Evolutionary conservation across 2,113 vertebrate species (phyloP).

Genomic region (Cathartes aura): DNA sequence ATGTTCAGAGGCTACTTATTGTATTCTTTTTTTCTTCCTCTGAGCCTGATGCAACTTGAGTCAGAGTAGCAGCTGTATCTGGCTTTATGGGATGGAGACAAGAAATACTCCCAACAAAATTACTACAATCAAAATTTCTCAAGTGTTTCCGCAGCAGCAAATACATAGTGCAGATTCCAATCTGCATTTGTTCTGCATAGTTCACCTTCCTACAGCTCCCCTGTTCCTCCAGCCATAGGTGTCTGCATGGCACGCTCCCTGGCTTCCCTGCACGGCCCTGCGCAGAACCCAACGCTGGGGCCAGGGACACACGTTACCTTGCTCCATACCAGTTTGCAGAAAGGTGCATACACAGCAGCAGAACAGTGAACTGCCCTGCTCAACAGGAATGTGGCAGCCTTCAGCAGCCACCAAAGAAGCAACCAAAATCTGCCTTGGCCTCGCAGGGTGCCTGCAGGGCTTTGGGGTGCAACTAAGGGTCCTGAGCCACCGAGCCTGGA

Average conservation of each 20-base stretch:
- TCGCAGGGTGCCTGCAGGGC: neutral
- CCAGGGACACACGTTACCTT: neutral
- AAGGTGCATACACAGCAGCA: neutral
- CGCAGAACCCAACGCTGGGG: neutral
- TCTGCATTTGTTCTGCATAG: neutral
- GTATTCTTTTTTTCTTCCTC: neutral
- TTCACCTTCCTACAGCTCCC: neutral
- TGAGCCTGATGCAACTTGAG: neutral
- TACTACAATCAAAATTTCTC: neutral
- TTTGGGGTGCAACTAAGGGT: neutral
- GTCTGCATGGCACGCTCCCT: neutral
- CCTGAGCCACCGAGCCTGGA: neutral
- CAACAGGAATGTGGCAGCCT: neutral
- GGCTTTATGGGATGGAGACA: neutral
- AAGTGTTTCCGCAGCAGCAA: neutral
- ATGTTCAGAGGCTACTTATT: neutral
- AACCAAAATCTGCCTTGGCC: neutral
- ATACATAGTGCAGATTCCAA: neutral
- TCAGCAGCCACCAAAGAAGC: neutral
- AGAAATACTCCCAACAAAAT: neutral
- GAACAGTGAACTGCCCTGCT: neutral
- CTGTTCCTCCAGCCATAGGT: neutral
- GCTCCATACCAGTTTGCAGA: fast-evolving
- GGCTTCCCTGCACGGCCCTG: neutral
- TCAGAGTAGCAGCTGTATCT: neutral